phyloP scores from a whole-genome alignment of 2,797 vertebrate genomes.

The Melanotaenia nigrans region DNA sequence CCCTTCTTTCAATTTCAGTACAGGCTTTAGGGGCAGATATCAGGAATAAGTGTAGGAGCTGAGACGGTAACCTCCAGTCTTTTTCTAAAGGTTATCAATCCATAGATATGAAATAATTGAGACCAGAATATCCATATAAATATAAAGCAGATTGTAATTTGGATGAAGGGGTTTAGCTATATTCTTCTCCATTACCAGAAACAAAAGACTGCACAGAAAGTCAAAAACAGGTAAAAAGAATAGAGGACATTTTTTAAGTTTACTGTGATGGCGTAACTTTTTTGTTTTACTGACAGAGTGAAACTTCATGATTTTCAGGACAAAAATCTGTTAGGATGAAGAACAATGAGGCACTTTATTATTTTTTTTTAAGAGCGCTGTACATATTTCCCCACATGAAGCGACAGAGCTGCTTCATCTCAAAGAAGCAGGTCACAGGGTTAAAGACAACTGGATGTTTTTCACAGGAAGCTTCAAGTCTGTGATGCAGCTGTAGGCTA shows the following conservation, averaged over 20 bases:
- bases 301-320: not conserved
- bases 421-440: slow-evolving; percentile 14
- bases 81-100: not conserved
- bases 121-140: not conserved
- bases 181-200: not conserved
- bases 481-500: slow-evolving; percentile 31
- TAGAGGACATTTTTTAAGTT: slow-evolving; percentile 28
- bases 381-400: slow-evolving; percentile 7
- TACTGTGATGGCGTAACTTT: slow-evolving; percentile 37
- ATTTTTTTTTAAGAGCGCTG: not conserved
- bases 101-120: not conserved
- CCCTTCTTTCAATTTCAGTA: not conserved
- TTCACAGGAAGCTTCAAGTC: slow-evolving; percentile 40
- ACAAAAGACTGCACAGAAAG: slow-evolving; percentile 8
- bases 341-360: not conserved
- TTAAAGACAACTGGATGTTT: slow-evolving; percentile 52
- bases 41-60: not conserved
- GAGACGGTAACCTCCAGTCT: not conserved
- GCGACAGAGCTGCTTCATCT: not conserved
- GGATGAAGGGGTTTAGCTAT: not conserved
- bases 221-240: not conserved
- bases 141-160: not conserved
- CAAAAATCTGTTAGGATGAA: not conserved
- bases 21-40: not conserved
- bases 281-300: slow-evolving; percentile 29